Conservation (phyloP, 2,113 vertebrate species). For the Sebastes fasciatus region DNA sequence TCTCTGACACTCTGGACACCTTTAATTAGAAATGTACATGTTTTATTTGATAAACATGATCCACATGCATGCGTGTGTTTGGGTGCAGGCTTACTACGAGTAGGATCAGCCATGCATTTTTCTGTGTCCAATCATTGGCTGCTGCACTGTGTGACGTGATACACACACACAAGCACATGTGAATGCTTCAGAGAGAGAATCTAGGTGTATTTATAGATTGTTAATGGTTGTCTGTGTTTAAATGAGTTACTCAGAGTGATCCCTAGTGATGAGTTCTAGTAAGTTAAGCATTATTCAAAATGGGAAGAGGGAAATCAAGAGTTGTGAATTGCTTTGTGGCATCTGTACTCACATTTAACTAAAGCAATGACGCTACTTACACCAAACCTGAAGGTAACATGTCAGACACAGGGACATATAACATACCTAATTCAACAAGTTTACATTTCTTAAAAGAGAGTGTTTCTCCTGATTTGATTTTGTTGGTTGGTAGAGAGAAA, state of each 20-base stretch:
- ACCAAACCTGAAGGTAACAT: neutral
- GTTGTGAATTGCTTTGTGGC: neutral
- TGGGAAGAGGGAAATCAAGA: neutral
- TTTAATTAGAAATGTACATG: slow-evolving; percentile 13
- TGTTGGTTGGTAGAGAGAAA: neutral
- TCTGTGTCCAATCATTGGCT: slow-evolving; percentile 29
- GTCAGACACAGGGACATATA: neutral
- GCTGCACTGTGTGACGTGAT: slow-evolving; percentile 28
- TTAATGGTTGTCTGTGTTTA: neutral
- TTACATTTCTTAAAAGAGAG: neutral
- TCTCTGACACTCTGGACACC: neutral
- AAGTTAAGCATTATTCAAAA: neutral
- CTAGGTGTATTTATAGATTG: neutral
- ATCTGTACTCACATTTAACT: neutral
- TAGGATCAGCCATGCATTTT: slow-evolving; percentile 4
- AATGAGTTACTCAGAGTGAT: neutral
- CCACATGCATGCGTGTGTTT: neutral
- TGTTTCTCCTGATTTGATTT: neutral
- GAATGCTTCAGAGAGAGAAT: slow-evolving; percentile 10
- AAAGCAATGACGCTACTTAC: neutral
- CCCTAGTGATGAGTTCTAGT: neutral
- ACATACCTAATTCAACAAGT: neutral
- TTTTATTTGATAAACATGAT: neutral
- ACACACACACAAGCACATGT: slow-evolving; percentile 12
- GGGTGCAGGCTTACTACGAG: neutral